Conservation (phyloP, 2,888 invertebrate genomes). For the Callinectes sapidus region DNA sequence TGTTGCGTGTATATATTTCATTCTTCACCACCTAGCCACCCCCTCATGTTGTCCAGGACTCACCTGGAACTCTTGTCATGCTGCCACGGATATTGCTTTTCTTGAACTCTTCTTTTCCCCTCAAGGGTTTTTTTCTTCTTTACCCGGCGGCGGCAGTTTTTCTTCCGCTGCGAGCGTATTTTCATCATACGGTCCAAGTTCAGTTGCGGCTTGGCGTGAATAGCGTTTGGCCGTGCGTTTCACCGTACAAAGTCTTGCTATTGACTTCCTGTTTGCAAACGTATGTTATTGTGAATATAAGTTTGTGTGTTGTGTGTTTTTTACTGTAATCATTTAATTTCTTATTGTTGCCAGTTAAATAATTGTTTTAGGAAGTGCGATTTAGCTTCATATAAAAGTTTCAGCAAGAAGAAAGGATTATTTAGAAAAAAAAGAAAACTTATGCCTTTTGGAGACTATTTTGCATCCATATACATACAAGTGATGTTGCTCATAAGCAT, state of each 20-base stretch:
- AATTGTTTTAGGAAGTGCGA: neutral
- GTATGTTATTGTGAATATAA: neutral
- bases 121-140: neutral
- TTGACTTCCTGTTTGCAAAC: neutral
- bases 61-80: slow-evolving; percentile 9
- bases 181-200: neutral
- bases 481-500: neutral
- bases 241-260: neutral
- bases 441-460: neutral
- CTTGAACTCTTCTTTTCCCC: slow-evolving; percentile 4
- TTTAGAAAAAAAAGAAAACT: neutral
- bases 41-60: neutral
- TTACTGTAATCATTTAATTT: neutral
- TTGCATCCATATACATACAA: neutral
- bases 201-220: neutral
- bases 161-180: neutral
- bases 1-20: slow-evolving; percentile 11
- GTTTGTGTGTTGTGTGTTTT: neutral
- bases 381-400: neutral
- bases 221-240: neutral
- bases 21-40: neutral
- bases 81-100: slow-evolving; percentile 17
- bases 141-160: slow-evolving; percentile 9
- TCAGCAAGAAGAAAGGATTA: too few species aligned
- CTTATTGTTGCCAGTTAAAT: neutral